Evolutionary conservation across 1,140 invertebrate genomes (phyloP), one percentile per base, ranked within the genome.

Genomic region (Lasioglossum baleicum): DNA sequence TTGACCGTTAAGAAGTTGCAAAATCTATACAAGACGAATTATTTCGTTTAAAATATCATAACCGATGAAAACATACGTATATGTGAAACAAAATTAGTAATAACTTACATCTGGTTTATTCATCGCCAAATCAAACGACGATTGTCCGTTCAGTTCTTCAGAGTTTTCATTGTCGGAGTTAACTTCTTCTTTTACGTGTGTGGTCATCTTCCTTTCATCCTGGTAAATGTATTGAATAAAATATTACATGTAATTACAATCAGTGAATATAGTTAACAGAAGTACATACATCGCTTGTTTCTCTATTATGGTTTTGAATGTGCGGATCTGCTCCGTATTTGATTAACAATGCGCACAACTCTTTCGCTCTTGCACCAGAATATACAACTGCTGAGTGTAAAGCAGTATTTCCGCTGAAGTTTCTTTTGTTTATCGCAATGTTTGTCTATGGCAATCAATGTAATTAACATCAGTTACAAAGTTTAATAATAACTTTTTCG

Each of bases 401-500:
- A 3, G 93, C 91, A 31, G 92, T 93, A 58, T 93, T 90, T 35
- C 93, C 92, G 31, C 89, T 85, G 15, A 90, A 89, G 51, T 91
- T 92, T 67, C 77, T 83, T 61, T 85, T 87, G 82, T 93, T 93
- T 4, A 93, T 85, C 15, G 90, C 75, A 69, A 93, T 90, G 4
- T 90, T 86, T 0, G 91, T 93, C 91, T 91, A 61, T 22, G 40
- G 72, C 5, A 58, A 63, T 61, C 17, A 53, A 63, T 13, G 22
- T 70, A 26, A 70, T 26, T 22, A 44, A 51, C 20, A 20, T 58
- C n/a, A 58, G 2, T 58, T 58, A 53, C 17, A 53, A 53, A 11
- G 10, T 53, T 53, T 53, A 17, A 53, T 53, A 17, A 17, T 5
- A 53, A 6, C 2, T 4, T 53, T 20, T 48, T 48, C 8, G 2